A percentile compares a stretch with the other conserved stretches of the same genome.
These are phyloP conservation scores for Dendrocincla tyrannina DNA, from an alignment of 2,797 vertebrate genomes.

Conservation along the genomic window DNA sequence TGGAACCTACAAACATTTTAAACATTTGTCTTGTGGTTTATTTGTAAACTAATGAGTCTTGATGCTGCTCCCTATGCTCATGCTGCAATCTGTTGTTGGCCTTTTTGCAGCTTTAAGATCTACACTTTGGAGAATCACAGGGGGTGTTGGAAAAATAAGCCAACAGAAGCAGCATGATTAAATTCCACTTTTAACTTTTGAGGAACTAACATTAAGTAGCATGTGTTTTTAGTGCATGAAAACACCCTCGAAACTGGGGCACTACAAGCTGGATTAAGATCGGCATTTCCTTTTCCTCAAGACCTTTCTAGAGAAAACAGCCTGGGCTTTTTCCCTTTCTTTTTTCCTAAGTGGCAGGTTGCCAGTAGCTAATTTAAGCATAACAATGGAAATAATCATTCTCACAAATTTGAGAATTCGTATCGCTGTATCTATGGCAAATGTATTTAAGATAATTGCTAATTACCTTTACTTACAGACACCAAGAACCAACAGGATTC, in stretches of 20 bases:
- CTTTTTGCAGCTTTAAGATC: slow-evolving; percentile 47
- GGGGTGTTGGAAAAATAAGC: slow-evolving; percentile 64
- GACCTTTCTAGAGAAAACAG: slow-evolving; percentile 2
- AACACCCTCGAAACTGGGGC: not conserved
- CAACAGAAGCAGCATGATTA: slow-evolving; percentile 64
- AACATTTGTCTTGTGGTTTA: slow-evolving; percentile 53
- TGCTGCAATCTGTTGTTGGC: slow-evolving; percentile 46
- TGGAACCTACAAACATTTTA: slow-evolving; percentile 67
- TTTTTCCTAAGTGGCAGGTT: not conserved
- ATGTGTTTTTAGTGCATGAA: slow-evolving; percentile 32
- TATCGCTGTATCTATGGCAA: not conserved
- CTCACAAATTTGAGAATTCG: slow-evolving; percentile 3
- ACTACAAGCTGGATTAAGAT: slow-evolving; percentile 10
- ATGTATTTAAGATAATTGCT: not conserved
- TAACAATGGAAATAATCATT: slow-evolving; percentile 43
- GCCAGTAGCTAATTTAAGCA: slow-evolving; percentile 27
- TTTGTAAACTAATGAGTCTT: slow-evolving; percentile 65
- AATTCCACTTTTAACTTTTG: slow-evolving; percentile 56
- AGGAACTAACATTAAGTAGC: slow-evolving; percentile 13
- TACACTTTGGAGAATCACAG: slow-evolving; percentile 33
- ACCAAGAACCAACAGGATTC: not conserved
- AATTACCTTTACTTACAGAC: slow-evolving; percentile 9
- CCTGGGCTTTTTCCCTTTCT: not conserved
- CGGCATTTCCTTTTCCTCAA: slow-evolving; percentile 33
- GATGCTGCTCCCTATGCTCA: slow-evolving; percentile 33